Conservation (phyloP, 1,140 invertebrate genomes). For the Drosophila oshimai region DNA sequence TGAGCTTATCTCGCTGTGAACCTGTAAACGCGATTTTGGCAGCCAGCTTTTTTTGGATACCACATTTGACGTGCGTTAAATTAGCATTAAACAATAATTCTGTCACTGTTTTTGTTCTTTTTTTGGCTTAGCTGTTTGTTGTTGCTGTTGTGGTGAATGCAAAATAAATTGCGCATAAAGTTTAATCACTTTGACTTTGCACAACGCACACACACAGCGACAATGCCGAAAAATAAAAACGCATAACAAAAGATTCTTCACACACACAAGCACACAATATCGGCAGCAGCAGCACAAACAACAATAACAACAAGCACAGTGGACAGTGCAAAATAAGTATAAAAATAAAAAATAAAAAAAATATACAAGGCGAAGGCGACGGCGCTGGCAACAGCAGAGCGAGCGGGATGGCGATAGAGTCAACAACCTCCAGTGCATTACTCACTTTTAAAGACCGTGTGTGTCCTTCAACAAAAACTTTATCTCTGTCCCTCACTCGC, state of each 20-base stretch:
- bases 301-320: conserved; percentile 35
- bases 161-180: conserved; percentile 82
- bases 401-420: conserved; percentile 37
- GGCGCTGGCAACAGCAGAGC: conserved; percentile 10
- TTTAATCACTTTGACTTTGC: conserved; percentile 81
- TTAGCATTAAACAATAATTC: conserved; percentile 64
- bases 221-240: conserved; percentile 68
- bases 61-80: conserved; percentile 32
- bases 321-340: conserved; percentile 66
- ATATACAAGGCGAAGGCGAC: conserved; percentile 27
- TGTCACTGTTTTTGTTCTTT: conserved; percentile 12
- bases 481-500: conserved; percentile 59
- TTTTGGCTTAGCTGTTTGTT: conserved; percentile 18
- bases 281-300: conserved; percentile 10
- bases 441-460: conserved; percentile 81
- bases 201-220: conserved; percentile 38
- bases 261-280: conserved; percentile 28
- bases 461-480: conserved; percentile 81
- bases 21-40: conserved; percentile 46
- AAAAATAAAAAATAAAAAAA: conserved; percentile 14
- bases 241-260: conserved; percentile 74
- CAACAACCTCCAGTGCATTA: conserved; percentile 81
- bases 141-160: conserved; percentile 57
- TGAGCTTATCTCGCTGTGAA: conserved; percentile 23
- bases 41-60: conserved; percentile 20